These are phyloP conservation scores for Pinctada fucata DNA, from an alignment of 2,888 invertebrate genomes.

Conservation along the genomic window DNA sequence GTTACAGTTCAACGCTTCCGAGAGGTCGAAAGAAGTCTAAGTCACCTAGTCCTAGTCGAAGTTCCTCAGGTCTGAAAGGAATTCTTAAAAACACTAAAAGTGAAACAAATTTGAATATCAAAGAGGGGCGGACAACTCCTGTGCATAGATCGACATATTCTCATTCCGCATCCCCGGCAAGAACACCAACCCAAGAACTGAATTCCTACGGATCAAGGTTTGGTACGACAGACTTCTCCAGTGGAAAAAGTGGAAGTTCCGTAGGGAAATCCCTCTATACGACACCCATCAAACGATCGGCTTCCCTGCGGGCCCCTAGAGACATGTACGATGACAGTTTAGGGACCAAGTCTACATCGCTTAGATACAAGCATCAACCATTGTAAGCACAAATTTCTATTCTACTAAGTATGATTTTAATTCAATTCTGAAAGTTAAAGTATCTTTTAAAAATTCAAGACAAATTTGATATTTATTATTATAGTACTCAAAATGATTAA, in stretches of 20 bases:
- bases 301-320: constrained; percentile 25
- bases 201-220: constrained; percentile 12
- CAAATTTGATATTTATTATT: too few species aligned
- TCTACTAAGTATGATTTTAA: not conserved
- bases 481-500: too few species aligned
- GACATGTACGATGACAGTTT: constrained; percentile 34
- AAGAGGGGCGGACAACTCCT: constrained; percentile 47
- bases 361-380: constrained; percentile 38
- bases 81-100: constrained; percentile 56
- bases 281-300: constrained; percentile 25
- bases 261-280: constrained; percentile 33
- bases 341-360: constrained; percentile 23
- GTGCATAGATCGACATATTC: constrained; percentile 28
- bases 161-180: constrained; percentile 32
- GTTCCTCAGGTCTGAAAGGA: constrained; percentile 42
- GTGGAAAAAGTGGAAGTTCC: constrained; percentile 4
- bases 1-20: constrained; percentile 20
- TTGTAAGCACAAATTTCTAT: constrained; percentile 34
- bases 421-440: too few species aligned
- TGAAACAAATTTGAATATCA: constrained; percentile 55
- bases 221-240: constrained; percentile 10
- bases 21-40: constrained; percentile 28
- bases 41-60: constrained; percentile 36
- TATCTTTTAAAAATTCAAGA: too few species aligned
- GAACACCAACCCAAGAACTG: not conserved